Conservation (phyloP, 2,113 vertebrate species). For the Microcebus tavaratra region DNA sequence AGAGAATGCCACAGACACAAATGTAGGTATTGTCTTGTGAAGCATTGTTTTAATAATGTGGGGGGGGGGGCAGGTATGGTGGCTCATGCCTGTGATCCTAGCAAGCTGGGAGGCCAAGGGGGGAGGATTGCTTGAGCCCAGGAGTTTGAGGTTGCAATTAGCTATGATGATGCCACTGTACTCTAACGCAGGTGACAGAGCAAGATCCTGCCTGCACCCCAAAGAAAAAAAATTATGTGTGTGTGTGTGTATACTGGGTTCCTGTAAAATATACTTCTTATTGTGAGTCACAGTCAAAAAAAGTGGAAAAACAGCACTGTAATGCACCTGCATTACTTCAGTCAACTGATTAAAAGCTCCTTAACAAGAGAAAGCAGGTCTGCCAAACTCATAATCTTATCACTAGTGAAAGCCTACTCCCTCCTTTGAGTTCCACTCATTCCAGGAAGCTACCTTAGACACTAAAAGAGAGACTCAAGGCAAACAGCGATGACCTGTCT, state of each 20-base stretch:
- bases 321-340: neutral
- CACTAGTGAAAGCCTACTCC: neutral
- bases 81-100: too few species aligned
- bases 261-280: neutral
- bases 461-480: neutral
- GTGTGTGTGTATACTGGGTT: neutral
- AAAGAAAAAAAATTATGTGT: neutral
- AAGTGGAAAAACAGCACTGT: neutral
- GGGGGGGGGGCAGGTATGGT: too few species aligned
- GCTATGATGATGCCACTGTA: too few species aligned
- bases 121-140: too few species aligned
- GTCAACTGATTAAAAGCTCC: neutral
- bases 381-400: neutral
- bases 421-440: neutral
- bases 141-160: too few species aligned
- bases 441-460: neutral
- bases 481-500: neutral
- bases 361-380: neutral
- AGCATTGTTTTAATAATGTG: neutral
- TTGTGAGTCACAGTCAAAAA: neutral
- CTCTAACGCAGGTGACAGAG: too few species aligned
- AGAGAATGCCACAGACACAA: neutral
- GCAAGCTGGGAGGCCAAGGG: too few species aligned
- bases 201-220: too few species aligned
- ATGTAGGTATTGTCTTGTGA: neutral